Evolutionary conservation across 2,888 invertebrate genomes (phyloP).

Genomic region (Drosophila neotestacea): DNA sequence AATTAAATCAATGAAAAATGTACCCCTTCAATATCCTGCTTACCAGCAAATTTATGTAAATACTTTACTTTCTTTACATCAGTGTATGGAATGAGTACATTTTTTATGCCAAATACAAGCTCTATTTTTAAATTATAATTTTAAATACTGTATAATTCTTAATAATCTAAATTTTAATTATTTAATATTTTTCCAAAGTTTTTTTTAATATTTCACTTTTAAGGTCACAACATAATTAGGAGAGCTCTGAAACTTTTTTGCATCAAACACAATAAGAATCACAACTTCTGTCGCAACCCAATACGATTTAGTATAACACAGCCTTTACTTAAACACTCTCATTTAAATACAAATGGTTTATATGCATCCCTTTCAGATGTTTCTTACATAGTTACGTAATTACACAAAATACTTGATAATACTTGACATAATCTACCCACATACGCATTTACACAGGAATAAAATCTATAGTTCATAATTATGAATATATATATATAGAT

Average conservation of each 20-base stretch:
- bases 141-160: slow-evolving; percentile 4
- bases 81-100: not conserved
- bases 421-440: not conserved
- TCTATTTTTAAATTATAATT: not conserved
- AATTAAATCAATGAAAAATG: not conserved
- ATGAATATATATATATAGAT: not conserved
- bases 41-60: not conserved
- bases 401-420: too few species aligned
- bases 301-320: not conserved
- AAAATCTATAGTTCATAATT: not conserved
- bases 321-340: not conserved
- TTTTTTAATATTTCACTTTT: slow-evolving; percentile 14
- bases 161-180: not conserved
- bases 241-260: not conserved
- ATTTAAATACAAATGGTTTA: slow-evolving; percentile 26
- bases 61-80: not conserved
- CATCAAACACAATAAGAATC: not conserved
- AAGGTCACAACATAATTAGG: slow-evolving; percentile 11
- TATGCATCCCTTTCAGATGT: slow-evolving; percentile 64
- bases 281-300: not conserved
- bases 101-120: not conserved
- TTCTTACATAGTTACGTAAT: slow-evolving; percentile 63
- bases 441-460: not conserved
- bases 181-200: slow-evolving; percentile 4
- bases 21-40: not conserved